Evolutionary conservation across 2,113 vertebrate genomes (phyloP).

Genomic region (Platysteira castanea): DNA sequence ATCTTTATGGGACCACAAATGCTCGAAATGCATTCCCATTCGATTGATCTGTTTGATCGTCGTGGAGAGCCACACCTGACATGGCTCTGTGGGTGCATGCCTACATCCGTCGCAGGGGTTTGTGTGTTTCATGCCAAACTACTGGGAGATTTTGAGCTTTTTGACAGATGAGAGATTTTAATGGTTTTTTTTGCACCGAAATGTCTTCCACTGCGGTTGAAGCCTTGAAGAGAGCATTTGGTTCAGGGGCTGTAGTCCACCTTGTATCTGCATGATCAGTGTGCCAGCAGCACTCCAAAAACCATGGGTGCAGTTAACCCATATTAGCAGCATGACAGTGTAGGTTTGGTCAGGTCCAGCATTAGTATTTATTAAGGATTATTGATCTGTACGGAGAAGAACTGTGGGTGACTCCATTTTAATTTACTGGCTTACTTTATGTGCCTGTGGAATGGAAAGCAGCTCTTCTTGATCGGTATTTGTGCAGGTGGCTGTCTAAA

Average conservation of each 20-base stretch:
- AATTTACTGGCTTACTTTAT: neutral
- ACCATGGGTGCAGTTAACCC: neutral
- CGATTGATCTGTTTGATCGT: neutral
- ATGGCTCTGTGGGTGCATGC: neutral
- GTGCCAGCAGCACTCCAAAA: neutral
- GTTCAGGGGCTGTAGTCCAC: neutral
- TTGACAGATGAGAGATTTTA: neutral
- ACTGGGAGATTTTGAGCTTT: neutral
- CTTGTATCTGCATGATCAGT: neutral
- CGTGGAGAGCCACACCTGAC: constrained; percentile 13
- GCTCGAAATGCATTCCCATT: neutral
- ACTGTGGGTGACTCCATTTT: constrained; percentile 21
- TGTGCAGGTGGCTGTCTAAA: constrained; percentile 14
- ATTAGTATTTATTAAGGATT: neutral
- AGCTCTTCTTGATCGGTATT: neutral
- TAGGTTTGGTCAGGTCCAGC: neutral
- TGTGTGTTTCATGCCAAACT: neutral
- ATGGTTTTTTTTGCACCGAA: neutral
- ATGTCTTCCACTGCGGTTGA: neutral
- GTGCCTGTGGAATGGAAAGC: neutral
- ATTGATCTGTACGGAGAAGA: neutral
- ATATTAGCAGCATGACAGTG: rapidly evolving
- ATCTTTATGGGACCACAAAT: neutral
- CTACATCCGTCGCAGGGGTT: neutral
- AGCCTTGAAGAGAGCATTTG: neutral